Percentiles rank a stretch among this genome's conserved stretches.
Evolutionary conservation across 2,113 vertebrate species (phyloP).

Genomic region (Toxostoma redivivum): DNA sequence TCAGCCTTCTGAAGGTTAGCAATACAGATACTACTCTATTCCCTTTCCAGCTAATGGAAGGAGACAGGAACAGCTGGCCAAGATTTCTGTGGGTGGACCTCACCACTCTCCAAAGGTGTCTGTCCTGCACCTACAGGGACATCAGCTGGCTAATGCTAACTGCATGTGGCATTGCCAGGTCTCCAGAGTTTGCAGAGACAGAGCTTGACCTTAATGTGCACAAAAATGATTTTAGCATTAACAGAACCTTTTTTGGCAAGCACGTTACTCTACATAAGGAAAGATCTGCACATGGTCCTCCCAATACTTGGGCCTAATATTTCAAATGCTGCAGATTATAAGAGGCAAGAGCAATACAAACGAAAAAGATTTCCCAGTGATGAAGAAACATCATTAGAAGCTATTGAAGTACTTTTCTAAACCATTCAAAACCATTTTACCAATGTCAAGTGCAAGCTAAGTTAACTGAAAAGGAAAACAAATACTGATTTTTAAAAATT

Average conservation of each 20-base stretch:
- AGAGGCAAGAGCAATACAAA: background rate
- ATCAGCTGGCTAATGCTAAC: background rate
- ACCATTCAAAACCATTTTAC: background rate
- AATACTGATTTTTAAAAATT: background rate
- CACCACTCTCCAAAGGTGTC: background rate
- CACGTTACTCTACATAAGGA: background rate
- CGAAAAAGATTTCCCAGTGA: background rate
- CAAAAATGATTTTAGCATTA: background rate
- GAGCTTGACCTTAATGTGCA: background rate
- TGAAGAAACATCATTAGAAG: background rate
- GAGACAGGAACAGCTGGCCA: constrained; percentile 12
- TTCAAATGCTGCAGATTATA: background rate
- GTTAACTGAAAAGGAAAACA: background rate
- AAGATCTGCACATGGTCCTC: background rate
- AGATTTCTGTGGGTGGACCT: background rate
- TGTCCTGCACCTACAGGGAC: background rate
- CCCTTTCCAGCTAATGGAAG: background rate
- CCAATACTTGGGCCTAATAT: background rate
- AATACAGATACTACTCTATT: background rate
- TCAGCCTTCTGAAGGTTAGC: background rate
- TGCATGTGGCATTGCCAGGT: background rate
- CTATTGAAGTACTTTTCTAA: background rate
- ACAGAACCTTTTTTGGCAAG: background rate
- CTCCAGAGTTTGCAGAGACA: background rate
- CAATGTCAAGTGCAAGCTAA: background rate